Percentiles rank a stretch among this genome's conserved stretches.
These are phyloP conservation scores for Molossus alvarezi DNA, from an alignment of 2,797 vertebrate genomes.

Conservation along the genomic window DNA sequence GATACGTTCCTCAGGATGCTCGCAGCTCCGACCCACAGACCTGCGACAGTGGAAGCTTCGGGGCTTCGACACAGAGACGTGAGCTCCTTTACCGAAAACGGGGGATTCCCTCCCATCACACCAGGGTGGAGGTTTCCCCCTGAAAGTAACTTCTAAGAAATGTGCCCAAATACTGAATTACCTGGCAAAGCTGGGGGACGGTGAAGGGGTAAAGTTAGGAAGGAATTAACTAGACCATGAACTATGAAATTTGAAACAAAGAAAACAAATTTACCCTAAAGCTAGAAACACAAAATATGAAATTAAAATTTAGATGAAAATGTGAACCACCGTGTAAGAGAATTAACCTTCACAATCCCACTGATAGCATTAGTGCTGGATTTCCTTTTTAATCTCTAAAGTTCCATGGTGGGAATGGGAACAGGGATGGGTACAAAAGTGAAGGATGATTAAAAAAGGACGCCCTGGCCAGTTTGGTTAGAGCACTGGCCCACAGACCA, in stretches of 20 bases:
- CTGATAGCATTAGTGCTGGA: not conserved
- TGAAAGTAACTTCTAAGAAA: not conserved
- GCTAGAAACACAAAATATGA: not conserved
- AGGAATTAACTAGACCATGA: not conserved
- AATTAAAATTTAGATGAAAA: slow-evolving; percentile 17
- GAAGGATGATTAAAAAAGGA: not conserved
- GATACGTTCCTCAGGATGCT: too few relatives aligned
- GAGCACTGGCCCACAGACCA: too few relatives aligned
- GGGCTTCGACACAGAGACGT: not conserved
- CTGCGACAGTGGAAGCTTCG: not conserved
- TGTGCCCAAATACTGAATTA: not conserved
- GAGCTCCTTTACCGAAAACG: not conserved
- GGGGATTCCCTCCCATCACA: too few relatives aligned
- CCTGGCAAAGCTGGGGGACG: not conserved
- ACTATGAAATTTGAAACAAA: not conserved
- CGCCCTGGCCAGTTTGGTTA: too few relatives aligned
- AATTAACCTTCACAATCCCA: not conserved
- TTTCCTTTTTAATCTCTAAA: not conserved
- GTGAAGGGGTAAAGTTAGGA: not conserved
- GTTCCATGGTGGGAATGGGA: not conserved
- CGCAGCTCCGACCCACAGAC: not conserved
- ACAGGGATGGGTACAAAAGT: not conserved
- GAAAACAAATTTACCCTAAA: not conserved
- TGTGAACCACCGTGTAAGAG: not conserved
- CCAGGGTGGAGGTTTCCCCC: not conserved